Evolutionary conservation across 2,888 invertebrate genomes (phyloP).

Genomic region (Sturmia bella): DNA sequence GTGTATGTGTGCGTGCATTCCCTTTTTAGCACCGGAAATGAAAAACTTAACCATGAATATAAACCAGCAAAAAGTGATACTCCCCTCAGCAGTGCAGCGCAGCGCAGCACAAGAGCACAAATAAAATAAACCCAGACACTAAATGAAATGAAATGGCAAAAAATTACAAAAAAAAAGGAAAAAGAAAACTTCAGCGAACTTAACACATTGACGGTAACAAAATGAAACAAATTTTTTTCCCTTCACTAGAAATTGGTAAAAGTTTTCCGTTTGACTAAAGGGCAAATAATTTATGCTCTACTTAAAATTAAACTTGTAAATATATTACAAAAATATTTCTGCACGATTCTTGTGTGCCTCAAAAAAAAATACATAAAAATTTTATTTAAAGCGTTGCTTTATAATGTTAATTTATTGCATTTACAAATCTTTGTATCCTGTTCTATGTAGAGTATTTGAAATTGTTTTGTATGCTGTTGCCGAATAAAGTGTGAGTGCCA

Average conservation of each 20-base stretch:
- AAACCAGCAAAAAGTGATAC: slow-evolving; percentile 59
- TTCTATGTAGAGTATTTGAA: neutral
- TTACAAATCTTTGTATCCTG: neutral
- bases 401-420: neutral
- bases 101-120: slow-evolving; percentile 4
- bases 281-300: slow-evolving; percentile 29
- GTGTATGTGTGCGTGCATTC: slow-evolving; percentile 23
- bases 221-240: slow-evolving; percentile 49
- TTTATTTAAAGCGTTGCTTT: neutral
- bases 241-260: slow-evolving; percentile 11
- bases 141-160: slow-evolving; percentile 24
- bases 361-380: neutral
- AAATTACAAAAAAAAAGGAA: neutral
- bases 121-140: slow-evolving; percentile 3
- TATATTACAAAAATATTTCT: neutral
- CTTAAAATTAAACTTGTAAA: slow-evolving; percentile 16
- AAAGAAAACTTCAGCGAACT: slow-evolving; percentile 31
- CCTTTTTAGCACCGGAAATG: slow-evolving; percentile 67
- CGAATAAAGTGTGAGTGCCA: slow-evolving; percentile 33
- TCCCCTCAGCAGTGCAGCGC: neutral
- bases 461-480: neutral
- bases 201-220: slow-evolving; percentile 61
- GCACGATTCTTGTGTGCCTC: no score
- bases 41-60: slow-evolving; percentile 69
- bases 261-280: slow-evolving; percentile 35